A percentile compares a stretch with the other conserved stretches of the same genome.
phyloP scores from a whole-genome alignment of 37 sponge, comb jelly and placozoan species.

The Bolinopsis microptera region DNA sequence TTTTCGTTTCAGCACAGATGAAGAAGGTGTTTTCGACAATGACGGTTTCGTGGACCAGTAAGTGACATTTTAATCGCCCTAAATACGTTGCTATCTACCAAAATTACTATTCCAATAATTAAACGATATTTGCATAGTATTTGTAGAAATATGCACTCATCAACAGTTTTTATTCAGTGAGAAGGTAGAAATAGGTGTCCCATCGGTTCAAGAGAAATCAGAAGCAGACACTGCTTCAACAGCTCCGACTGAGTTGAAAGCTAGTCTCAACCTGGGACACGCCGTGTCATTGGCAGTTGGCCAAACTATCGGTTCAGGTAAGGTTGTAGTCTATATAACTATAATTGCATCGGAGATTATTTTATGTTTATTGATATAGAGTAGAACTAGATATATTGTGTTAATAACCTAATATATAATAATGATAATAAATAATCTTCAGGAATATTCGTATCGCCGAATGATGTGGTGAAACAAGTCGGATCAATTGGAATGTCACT shows the following conservation, averaged over 20 bases:
- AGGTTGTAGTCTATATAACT: not conserved
- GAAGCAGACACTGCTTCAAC: not conserved
- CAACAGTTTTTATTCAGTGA: no score
- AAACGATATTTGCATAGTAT: no score
- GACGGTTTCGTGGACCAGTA: not conserved
- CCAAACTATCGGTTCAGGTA: constrained; percentile 20
- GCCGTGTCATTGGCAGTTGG: constrained; percentile 26
- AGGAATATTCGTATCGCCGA: constrained; percentile 6
- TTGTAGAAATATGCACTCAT: no score
- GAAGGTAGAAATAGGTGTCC: not conserved
- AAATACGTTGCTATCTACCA: not conserved
- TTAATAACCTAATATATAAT: no score
- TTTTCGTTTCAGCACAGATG: not conserved
- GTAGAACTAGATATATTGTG: no score
- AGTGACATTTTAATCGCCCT: not conserved
- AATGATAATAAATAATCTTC: no score
- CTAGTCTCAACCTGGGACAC: not conserved
- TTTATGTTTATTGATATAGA: no score
- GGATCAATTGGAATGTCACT: constrained; percentile 37
- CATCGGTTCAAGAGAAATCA: not conserved
- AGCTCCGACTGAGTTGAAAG: not conserved
- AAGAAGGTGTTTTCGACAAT: not conserved
- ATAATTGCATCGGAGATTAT: no score
- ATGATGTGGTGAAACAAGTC: constrained; percentile 18
- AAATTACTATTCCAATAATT: no score